Percentiles rank a stretch among this genome's conserved stretches.
phyloP scores from a whole-genome alignment of 2,113 vertebrate species.

The Aegithalos caudatus region DNA sequence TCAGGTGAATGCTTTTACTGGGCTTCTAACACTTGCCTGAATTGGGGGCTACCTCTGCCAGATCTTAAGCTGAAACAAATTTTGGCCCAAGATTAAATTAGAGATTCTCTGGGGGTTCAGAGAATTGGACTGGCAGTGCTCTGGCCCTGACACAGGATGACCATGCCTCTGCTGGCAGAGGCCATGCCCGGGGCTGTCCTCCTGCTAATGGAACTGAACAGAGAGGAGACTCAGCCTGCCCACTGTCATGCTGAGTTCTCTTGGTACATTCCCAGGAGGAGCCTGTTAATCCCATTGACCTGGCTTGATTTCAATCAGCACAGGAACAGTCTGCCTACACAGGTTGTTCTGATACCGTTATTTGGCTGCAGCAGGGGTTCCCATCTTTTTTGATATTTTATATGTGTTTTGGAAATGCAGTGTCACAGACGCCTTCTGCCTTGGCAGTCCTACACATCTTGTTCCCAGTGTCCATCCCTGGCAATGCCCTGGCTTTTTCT shows the following conservation, averaged over 20 bases:
- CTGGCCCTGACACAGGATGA: accelerated
- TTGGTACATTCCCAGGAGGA: not conserved
- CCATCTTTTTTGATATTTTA: not conserved
- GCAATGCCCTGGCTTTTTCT: not conserved
- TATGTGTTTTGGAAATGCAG: not conserved
- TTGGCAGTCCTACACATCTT: not conserved
- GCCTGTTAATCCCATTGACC: not conserved
- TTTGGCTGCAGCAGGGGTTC: not conserved
- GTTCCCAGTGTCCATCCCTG: not conserved
- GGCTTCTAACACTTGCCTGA: not conserved
- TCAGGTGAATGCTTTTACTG: not conserved
- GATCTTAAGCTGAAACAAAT: not conserved
- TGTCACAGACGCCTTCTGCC: not conserved
- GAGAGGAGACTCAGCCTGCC: not conserved
- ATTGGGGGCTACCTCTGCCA: not conserved
- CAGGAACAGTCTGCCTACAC: not conserved
- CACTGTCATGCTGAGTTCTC: not conserved
- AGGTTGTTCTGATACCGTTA: not conserved
- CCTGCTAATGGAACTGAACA: not conserved
- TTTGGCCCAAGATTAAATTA: not conserved
- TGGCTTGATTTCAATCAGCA: not conserved
- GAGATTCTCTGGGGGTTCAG: not conserved
- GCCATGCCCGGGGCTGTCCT: accelerated
- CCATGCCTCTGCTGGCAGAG: accelerated
- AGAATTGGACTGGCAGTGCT: not conserved